These are phyloP conservation scores for Cotesia congregata DNA, from an alignment of 2,888 invertebrate genomes.

Conservation along the genomic window DNA sequence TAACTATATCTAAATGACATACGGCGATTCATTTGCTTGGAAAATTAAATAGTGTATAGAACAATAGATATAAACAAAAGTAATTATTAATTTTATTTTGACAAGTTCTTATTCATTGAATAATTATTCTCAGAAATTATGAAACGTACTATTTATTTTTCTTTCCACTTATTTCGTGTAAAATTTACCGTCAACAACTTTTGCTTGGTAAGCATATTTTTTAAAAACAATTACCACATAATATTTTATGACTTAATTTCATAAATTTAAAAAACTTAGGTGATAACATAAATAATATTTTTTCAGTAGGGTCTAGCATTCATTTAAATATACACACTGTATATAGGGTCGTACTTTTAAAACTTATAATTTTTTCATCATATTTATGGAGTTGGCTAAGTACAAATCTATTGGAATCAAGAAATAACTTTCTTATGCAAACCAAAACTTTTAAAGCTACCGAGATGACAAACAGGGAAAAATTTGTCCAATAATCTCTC, in stretches of 20 bases:
- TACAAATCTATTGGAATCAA: not conserved
- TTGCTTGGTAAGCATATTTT: too few species aligned
- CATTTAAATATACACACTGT: not conserved
- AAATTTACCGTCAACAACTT: too few species aligned
- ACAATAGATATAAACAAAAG: too few species aligned
- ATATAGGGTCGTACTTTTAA: not conserved
- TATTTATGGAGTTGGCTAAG: not conserved
- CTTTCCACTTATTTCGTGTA: too few species aligned
- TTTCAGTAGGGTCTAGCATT: not conserved
- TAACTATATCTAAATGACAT: too few species aligned
- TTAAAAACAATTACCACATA: too few species aligned
- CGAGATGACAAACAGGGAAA: not conserved
- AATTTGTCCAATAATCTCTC: conserved; percentile 2
- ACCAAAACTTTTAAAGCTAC: not conserved
- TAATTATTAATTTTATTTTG: too few species aligned
- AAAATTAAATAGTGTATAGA: too few species aligned
- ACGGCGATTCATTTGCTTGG: too few species aligned
- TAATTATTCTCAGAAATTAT: too few species aligned
- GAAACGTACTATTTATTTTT: too few species aligned
- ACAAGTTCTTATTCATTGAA: too few species aligned
- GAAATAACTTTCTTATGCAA: not conserved
- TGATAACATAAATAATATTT: not conserved
- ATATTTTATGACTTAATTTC: not conserved
- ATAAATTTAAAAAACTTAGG: not conserved
- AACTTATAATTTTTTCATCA: not conserved